Percentiles rank a stretch among this genome's conserved stretches.
phyloP scores from a whole-genome alignment of 2,797 vertebrate species.

The Euphonia xanthogaster region DNA sequence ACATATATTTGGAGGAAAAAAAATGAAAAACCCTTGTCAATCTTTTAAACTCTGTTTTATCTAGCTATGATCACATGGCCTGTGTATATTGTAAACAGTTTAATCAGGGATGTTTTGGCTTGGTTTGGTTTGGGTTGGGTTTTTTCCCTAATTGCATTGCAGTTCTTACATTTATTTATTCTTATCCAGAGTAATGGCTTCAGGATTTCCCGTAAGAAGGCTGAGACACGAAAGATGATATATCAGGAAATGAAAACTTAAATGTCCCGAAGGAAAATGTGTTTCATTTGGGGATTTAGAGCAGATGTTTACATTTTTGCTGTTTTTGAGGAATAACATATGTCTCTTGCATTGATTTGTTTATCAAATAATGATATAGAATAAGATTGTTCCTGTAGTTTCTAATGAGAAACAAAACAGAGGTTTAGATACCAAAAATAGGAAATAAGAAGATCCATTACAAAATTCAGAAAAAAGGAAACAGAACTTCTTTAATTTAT shows the following conservation, averaged over 20 bases:
- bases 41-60: not conserved
- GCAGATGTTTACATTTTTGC: slow-evolving; percentile 52
- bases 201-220: slow-evolving; percentile 47
- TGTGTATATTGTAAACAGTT: not conserved
- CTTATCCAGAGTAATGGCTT: slow-evolving; percentile 7
- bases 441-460: not conserved
- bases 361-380: slow-evolving; percentile 19
- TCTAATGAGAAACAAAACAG: not conserved
- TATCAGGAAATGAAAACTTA: slow-evolving; percentile 64
- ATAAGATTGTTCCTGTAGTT: not conserved
- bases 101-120: not conserved
- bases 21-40: not conserved
- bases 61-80: not conserved
- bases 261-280: slow-evolving; percentile 40
- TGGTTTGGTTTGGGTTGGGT: not conserved
- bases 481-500: not conserved
- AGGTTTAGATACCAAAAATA: not conserved
- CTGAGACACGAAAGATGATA: slow-evolving; percentile 23
- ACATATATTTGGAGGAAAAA: not conserved
- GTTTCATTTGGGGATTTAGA: slow-evolving; percentile 20
- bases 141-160: not conserved
- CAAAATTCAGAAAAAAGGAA: not conserved
- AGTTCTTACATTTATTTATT: slow-evolving; percentile 38
- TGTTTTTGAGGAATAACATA: slow-evolving; percentile 22
- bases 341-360: slow-evolving; percentile 30